Conservation (phyloP, 1,140 invertebrate species). For the Zophobas atratus region DNA sequence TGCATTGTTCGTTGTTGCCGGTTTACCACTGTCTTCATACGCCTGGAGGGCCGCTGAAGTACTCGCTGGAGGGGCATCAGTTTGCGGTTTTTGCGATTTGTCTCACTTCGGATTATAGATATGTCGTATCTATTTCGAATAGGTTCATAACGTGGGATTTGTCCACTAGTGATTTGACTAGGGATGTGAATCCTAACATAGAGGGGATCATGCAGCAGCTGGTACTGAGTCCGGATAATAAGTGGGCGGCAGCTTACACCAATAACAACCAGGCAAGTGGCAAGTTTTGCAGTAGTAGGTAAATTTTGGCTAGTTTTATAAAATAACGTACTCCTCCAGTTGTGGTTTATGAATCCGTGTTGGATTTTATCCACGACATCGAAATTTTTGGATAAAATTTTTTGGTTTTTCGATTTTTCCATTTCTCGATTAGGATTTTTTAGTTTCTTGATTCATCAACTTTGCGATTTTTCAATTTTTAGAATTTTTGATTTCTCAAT, state of each 20-base stretch:
- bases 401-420: too few species aligned
- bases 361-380: too few species aligned
- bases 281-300: not conserved
- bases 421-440: too few species aligned
- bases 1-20: conserved; percentile 92
- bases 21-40: conserved; percentile 97
- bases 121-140: conserved; percentile 97
- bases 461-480: too few species aligned
- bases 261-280: conserved; percentile 91
- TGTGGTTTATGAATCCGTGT: too few species aligned
- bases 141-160: conserved; percentile 98
- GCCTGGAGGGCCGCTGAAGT: conserved; percentile 97
- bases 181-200: conserved; percentile 93
- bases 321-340: too few species aligned
- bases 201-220: conserved; percentile 97
- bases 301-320: too few species aligned
- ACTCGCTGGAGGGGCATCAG: conserved; percentile 97
- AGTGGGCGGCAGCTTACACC: conserved; percentile 95
- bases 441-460: too few species aligned
- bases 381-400: too few species aligned
- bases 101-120: conserved; percentile 92
- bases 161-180: conserved; percentile 91
- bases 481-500: too few species aligned
- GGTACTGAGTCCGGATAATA: conserved; percentile 95
- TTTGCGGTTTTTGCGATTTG: conserved; percentile 97